Evolutionary conservation across 2,888 invertebrate species (phyloP), one percentile per base, ranked within the genome.

Genomic region (Lypha dubia): DNA sequence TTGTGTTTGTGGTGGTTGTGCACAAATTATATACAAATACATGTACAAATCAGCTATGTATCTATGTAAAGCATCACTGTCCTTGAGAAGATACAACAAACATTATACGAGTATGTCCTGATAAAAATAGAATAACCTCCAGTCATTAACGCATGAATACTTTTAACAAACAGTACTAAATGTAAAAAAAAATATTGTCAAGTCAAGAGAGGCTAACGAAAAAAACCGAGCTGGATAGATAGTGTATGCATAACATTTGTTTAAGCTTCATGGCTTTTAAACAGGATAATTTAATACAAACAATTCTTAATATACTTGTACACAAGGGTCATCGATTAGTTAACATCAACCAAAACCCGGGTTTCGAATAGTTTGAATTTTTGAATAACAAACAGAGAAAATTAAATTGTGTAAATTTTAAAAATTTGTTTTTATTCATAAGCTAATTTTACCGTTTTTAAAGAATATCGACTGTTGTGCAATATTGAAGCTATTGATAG

Each of bases 41-140:
- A n/a, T 49, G 32, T 20, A 51, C 35, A 13, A 7, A 13, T 17
- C 20, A 35, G 46, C 15, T 53, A 32, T 60, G 35, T 49, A 41
- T 56, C 1, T 35, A 41, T 65, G n/a, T 22, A 70, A 44, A 60
- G 28, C 68, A 70, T 70, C 32, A 15, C 70, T 70, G 75, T 70
- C 81, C 81, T 81, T 81, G 81, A 81, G 63, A 63, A 51, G 28
- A 20, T 74, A 68, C 53, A 60, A 41, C 67, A 60, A 68, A 62
- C 53, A 11, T 56, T 56, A 13, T 58, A 63, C 80, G 44, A n/a
- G n/a, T n/a, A n/a, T n/a, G n/a, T 67, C 74, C 32, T 60, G 80
- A 62, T 81, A 81, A 70, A 81, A 76, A 81, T 81, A 81, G 75
- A 76, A 49, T 70, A 81, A 70, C 75, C 81, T 74, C 68, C 81